These are phyloP conservation scores for Meloidogyne hapla DNA, from an alignment of 1,140 invertebrate species.

Conservation along the genomic window DNA sequence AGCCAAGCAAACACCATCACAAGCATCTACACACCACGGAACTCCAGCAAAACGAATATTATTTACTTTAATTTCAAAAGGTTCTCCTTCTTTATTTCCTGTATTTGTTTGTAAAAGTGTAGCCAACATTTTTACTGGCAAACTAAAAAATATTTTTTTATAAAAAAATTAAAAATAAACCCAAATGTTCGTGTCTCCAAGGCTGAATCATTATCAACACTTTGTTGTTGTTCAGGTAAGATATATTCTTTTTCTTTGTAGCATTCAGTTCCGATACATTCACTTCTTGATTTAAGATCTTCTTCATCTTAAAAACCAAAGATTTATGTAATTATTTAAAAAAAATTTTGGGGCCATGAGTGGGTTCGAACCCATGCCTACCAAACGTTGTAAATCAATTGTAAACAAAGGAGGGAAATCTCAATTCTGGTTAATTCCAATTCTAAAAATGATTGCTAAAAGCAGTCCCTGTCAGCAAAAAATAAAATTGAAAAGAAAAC, in stretches of 20 bases:
- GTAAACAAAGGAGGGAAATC: too few relatives aligned
- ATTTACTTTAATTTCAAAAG: slow-evolving; percentile 49
- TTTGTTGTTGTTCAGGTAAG: background rate
- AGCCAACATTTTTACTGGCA: slow-evolving; percentile 51
- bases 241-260: background rate
- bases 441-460: too few relatives aligned
- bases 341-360: too few relatives aligned
- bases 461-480: background rate
- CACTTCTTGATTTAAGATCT: background rate
- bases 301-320: background rate
- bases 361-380: too few relatives aligned
- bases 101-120: slow-evolving; percentile 34
- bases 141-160: slow-evolving; percentile 15
- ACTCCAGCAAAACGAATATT: slow-evolving; percentile 49
- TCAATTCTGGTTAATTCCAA: too few relatives aligned
- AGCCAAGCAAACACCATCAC: slow-evolving; percentile 21
- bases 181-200: background rate
- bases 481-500: background rate
- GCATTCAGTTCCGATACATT: background rate
- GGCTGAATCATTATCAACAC: background rate
- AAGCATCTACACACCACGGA: slow-evolving; percentile 44
- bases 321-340: too few relatives aligned
- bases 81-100: slow-evolving; percentile 29
- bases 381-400: too few relatives aligned
- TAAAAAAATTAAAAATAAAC: background rate